Conservation (phyloP, 1,140 invertebrate species). For the Dreissena polymorpha region DNA sequence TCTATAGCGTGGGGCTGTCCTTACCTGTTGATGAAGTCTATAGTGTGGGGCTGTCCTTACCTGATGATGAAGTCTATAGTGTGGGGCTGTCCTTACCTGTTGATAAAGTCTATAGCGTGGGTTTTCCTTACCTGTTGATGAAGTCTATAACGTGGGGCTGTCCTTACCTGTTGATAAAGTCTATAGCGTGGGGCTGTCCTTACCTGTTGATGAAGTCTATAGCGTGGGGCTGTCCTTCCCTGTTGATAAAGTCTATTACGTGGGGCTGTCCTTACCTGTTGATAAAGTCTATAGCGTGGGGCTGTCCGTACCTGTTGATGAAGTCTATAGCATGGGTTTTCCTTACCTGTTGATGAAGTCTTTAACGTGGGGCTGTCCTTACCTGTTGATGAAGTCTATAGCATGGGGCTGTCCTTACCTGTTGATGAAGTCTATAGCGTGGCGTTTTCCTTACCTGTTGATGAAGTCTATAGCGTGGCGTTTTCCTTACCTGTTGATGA, state of each 20-base stretch:
- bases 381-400: conserved; percentile 99
- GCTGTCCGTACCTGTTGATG: conserved; percentile 99
- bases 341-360: conserved; percentile 99
- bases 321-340: conserved; percentile 99
- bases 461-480: conserved; percentile 99
- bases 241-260: conserved; percentile 99
- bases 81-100: conserved; percentile 99
- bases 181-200: conserved; percentile 99
- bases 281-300: conserved; percentile 99
- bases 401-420: conserved; percentile 99
- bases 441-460: conserved; percentile 98
- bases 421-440: conserved; percentile 99
- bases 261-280: conserved; percentile 99
- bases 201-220: conserved; percentile 99
- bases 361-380: conserved; percentile 98
- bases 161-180: conserved; percentile 99
- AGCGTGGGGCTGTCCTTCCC: conserved; percentile 98
- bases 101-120: conserved; percentile 99
- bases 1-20: conserved; percentile 99
- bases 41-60: conserved; percentile 98
- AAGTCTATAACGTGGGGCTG: conserved; percentile 99
- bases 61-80: conserved; percentile 99
- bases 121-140: conserved; percentile 99
- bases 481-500: conserved; percentile 99
- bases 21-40: conserved; percentile 99